Base-by-base conservation (phyloP, 2,888 invertebrate species). In the Axea sp. region DNA sequence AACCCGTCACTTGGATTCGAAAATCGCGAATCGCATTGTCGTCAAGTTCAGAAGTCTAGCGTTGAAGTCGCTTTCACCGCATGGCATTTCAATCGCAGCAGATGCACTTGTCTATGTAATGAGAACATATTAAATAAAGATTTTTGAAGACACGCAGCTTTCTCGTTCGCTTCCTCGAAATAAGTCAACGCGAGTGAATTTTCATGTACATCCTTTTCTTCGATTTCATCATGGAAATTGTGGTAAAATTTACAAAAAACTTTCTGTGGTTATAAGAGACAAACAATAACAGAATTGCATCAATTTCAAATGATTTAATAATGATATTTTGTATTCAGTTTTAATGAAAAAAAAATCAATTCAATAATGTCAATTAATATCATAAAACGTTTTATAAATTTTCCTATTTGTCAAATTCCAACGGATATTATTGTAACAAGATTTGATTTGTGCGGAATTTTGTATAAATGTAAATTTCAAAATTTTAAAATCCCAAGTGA, bases 41-140 rank as follows among this genome's bases (percentile, higher is more conserved):
- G 64, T 72, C 72, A 74, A 74, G 64, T 74, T 68, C 64, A 74
- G 11, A 22, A 65, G 45, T 45, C 30, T 17, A 51, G 33, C 49
- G 60, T 62, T 41, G 59, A 69, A 69, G 69, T 69, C 74, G 69
- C 74, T 75, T 75, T 75, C 74, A 41, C 74, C 53, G 59, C 69
- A 26, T 49, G 51, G 62, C 64, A 69, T 69, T 74, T 68, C 33
- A 51, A 51, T 53, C 28, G 64, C 26, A 26, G 47, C 69, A 69
- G 69, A 69, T 69, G 69, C 68, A 62, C 62, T 57, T 59, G 59
- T 49, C 74, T 65, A 59, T 59, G 69, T 69, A 68, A 69, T 65
- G 74, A 51, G 74, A 74, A 69, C 64, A 59, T 69, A 74, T 74
- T 49, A 60, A 74, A 60, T 53, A 47, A 74, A 69, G 65, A 69